These are phyloP conservation scores for Cephalotes varians DNA, from an alignment of 2,888 invertebrate genomes.

Conservation along the genomic window DNA sequence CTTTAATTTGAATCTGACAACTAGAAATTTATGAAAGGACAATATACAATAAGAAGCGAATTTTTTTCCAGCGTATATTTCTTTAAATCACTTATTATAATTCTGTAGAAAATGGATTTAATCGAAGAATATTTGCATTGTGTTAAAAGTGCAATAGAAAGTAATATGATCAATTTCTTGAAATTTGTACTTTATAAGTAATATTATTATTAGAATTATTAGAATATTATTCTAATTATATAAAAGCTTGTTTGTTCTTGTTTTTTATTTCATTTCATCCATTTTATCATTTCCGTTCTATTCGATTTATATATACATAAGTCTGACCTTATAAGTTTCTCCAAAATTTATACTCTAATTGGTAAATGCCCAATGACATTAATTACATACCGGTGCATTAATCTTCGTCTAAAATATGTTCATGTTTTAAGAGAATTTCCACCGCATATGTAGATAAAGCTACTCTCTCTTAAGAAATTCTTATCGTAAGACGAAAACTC, in stretches of 20 bases:
- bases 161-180: background rate
- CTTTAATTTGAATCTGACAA: constrained; percentile 14
- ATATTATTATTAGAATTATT: background rate
- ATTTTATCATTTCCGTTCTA: background rate
- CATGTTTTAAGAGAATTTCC: constrained; percentile 58
- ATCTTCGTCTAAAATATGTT: constrained; percentile 57
- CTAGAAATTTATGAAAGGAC: background rate
- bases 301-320: background rate
- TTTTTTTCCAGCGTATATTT: background rate
- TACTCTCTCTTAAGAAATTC: constrained; percentile 57
- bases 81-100: background rate
- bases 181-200: background rate
- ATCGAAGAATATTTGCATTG: background rate
- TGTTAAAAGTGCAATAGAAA: background rate
- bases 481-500: constrained; percentile 60
- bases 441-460: constrained; percentile 59
- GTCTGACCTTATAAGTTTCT: constrained; percentile 8
- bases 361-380: background rate
- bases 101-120: background rate
- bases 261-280: background rate
- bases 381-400: constrained; percentile 15
- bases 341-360: constrained; percentile 17
- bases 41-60: background rate
- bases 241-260: background rate
- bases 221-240: background rate